Conservation (phyloP, 2,113 vertebrate species). For the Chionis minor region DNA sequence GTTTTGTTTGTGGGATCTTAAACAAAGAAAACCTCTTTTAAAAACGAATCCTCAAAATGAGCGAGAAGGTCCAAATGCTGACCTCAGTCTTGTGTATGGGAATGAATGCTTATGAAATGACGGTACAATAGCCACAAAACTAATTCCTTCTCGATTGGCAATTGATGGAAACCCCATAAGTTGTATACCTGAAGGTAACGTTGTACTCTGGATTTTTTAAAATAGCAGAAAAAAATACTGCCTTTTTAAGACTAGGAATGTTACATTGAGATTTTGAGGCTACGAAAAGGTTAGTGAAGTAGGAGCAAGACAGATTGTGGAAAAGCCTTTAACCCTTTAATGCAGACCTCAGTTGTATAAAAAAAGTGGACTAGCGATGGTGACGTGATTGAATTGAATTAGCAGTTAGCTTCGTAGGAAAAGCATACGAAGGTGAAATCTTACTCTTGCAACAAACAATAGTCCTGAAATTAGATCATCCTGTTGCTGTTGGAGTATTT, state of each 20-base stretch:
- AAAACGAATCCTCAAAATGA: constrained; percentile 43
- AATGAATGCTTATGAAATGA: constrained; percentile 51
- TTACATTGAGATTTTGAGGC: background rate
- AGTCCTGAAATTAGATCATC: background rate
- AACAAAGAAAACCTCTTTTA: constrained; percentile 41
- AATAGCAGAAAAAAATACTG: background rate
- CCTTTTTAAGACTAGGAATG: background rate
- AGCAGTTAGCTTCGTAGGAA: background rate
- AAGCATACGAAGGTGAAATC: background rate
- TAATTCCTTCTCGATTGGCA: constrained; percentile 34
- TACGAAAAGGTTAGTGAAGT: background rate
- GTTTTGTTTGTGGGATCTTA: constrained; percentile 73
- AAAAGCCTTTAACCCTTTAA: background rate
- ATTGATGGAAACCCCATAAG: constrained; percentile 3
- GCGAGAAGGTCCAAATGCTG: background rate
- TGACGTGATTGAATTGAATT: background rate
- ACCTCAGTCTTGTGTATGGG: background rate
- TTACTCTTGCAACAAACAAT: background rate
- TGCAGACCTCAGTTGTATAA: background rate
- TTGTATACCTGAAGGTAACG: background rate
- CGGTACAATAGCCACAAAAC: background rate
- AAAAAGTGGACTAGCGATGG: background rate
- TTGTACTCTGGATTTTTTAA: background rate
- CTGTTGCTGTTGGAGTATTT: background rate
- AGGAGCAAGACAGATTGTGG: background rate